These are phyloP conservation scores for Balaenoptera acutorostrata DNA, from an alignment of 2,113 vertebrate species.

Conservation along the genomic window DNA sequence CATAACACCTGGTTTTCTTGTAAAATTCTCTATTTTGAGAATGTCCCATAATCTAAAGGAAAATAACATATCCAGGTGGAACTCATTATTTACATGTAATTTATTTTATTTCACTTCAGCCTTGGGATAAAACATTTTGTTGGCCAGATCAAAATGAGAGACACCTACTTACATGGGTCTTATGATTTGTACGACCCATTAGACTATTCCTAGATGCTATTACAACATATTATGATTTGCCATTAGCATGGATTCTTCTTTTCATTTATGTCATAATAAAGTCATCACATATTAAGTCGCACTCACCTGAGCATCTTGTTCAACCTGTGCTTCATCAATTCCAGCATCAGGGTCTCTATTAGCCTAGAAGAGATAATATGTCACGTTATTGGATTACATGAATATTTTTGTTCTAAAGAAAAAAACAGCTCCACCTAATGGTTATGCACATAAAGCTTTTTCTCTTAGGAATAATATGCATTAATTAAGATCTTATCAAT, in stretches of 20 bases:
- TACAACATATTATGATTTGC: background rate
- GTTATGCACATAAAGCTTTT: background rate
- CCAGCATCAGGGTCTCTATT: conserved; percentile 85
- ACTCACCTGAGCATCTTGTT: conserved; percentile 94
- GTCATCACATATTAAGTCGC: background rate
- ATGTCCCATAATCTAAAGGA: background rate
- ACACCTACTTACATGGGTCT: background rate
- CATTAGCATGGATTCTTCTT: background rate
- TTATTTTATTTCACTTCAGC: background rate
- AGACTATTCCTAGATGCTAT: background rate
- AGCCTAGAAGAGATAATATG: conserved; percentile 76
- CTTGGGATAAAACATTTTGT: background rate
- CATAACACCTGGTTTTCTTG: background rate
- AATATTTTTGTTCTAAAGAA: background rate
- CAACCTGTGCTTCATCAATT: conserved; percentile 82
- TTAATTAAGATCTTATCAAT: background rate
- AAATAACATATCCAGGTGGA: background rate
- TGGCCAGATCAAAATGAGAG: background rate
- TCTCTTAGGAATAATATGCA: background rate
- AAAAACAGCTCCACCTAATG: background rate
- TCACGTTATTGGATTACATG: background rate
- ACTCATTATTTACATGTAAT: background rate
- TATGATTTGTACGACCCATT: background rate
- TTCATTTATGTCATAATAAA: background rate
- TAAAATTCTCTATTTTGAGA: background rate